Conservation (phyloP, 2,888 invertebrate genomes). For the Nomada goodeniana region DNA sequence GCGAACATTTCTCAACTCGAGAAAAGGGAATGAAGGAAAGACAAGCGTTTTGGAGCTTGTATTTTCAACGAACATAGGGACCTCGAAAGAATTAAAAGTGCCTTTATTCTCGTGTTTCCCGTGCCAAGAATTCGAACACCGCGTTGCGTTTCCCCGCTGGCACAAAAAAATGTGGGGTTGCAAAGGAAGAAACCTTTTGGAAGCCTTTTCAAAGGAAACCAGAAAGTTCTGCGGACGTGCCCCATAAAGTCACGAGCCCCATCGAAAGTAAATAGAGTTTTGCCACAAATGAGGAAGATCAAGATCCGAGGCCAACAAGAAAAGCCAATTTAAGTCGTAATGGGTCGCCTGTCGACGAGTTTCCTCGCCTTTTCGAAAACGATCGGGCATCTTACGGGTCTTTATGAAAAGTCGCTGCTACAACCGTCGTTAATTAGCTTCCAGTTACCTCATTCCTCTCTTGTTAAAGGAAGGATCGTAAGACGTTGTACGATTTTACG, state of each 20-base stretch:
- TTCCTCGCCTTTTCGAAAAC: slow-evolving; percentile 46
- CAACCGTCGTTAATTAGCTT: slow-evolving; percentile 36
- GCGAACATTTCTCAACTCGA: neutral
- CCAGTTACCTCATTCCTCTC: slow-evolving; percentile 28
- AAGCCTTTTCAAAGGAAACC: slow-evolving; percentile 28
- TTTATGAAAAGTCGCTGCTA: slow-evolving; percentile 25
- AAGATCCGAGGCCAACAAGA: slow-evolving; percentile 28
- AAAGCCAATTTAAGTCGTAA: slow-evolving; percentile 67
- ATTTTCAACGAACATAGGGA: neutral
- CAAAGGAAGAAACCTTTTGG: neutral
- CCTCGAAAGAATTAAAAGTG: slow-evolving; percentile 9
- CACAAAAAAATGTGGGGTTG: neutral
- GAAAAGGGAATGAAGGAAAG: neutral
- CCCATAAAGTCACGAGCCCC: slow-evolving; percentile 25
- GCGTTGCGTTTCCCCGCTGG: slow-evolving; percentile 13
- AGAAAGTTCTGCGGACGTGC: slow-evolving; percentile 37
- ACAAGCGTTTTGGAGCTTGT: neutral
- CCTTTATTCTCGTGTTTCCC: neutral
- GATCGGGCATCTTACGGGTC: slow-evolving; percentile 18
- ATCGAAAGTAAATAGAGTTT: slow-evolving; percentile 24
- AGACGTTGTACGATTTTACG: slow-evolving; percentile 25
- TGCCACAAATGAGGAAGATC: slow-evolving; percentile 37
- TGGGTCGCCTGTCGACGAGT: slow-evolving; percentile 47
- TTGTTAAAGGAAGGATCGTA: neutral
- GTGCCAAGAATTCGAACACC: slow-evolving; percentile 12